phyloP scores from a whole-genome alignment of 2,888 invertebrate species.

The Resseliella maxima region DNA sequence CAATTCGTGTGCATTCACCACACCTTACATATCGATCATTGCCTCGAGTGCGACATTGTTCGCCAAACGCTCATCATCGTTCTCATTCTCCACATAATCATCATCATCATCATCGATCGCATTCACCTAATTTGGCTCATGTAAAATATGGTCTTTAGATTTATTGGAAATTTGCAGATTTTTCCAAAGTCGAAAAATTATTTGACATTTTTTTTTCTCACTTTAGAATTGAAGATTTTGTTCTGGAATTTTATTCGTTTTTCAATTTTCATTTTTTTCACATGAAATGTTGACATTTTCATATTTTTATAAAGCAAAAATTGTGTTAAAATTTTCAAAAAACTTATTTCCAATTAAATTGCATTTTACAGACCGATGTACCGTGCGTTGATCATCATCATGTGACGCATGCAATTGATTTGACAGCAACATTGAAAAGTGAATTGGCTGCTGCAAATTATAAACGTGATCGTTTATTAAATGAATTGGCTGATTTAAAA shows the following conservation, averaged over 20 bases:
- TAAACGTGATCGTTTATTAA: conserved; percentile 81
- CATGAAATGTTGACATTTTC: too few species aligned
- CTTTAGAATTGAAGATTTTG: too few species aligned
- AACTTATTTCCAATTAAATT: neutral
- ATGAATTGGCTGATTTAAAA: conserved; percentile 81
- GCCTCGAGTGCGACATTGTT: conserved; percentile 37
- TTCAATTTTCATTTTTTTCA: neutral
- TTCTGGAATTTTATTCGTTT: too few species aligned
- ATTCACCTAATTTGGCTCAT: conserved; percentile 8
- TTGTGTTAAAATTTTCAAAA: too few species aligned
- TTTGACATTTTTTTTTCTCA: too few species aligned
- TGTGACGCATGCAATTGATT: conserved; percentile 69
- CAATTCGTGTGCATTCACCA: conserved; percentile 64
- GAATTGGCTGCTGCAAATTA: conserved; percentile 87
- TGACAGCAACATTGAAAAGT: conserved; percentile 81
- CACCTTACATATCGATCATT: conserved; percentile 45
- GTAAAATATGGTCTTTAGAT: conserved; percentile 20
- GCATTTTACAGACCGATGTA: conserved; percentile 61
- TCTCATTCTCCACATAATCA: conserved; percentile 59
- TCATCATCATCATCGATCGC: conserved; percentile 48
- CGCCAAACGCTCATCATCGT: conserved; percentile 65
- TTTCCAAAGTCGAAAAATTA: too few species aligned
- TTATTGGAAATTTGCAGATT: neutral
- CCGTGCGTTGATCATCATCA: conserved; percentile 61
- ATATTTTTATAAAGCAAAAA: too few species aligned